Conservation (phyloP, 2,113 vertebrate species). For the Machaerirhynchus nigripectus region DNA sequence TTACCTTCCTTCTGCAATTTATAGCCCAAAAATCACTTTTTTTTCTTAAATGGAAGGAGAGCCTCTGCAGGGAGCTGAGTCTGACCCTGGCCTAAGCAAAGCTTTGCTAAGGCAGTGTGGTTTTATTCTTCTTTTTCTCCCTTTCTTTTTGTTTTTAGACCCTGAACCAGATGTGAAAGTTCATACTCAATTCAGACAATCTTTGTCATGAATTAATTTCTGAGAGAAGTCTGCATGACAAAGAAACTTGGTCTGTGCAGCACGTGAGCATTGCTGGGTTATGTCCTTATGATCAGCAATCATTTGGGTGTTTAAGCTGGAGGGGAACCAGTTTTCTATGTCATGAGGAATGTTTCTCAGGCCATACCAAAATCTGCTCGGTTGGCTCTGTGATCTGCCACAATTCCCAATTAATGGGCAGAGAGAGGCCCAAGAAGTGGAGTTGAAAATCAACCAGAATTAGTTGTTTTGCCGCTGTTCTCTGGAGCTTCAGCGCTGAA, state of each 20-base stretch:
- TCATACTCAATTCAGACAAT: background rate
- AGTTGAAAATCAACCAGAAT: background rate
- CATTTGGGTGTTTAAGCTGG: background rate
- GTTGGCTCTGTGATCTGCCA: background rate
- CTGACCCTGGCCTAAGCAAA: background rate
- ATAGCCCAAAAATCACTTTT: background rate
- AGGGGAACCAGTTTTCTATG: background rate
- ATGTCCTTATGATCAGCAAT: background rate
- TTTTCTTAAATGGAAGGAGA: background rate
- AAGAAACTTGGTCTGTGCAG: background rate
- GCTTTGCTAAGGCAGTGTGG: background rate
- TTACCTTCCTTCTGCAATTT: background rate
- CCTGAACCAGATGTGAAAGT: background rate
- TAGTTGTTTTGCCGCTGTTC: background rate
- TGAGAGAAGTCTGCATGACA: background rate
- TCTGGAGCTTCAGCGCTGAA: background rate
- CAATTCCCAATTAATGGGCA: background rate
- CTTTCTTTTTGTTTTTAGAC: background rate
- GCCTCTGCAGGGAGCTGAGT: background rate
- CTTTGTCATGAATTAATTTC: background rate
- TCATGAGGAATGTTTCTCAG: background rate
- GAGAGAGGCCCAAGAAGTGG: background rate
- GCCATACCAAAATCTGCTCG: background rate
- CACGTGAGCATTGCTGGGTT: background rate
- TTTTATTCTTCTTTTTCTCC: background rate